Evolutionary conservation across 2,888 invertebrate species (phyloP).

Genomic region (Fragum fragum): DNA sequence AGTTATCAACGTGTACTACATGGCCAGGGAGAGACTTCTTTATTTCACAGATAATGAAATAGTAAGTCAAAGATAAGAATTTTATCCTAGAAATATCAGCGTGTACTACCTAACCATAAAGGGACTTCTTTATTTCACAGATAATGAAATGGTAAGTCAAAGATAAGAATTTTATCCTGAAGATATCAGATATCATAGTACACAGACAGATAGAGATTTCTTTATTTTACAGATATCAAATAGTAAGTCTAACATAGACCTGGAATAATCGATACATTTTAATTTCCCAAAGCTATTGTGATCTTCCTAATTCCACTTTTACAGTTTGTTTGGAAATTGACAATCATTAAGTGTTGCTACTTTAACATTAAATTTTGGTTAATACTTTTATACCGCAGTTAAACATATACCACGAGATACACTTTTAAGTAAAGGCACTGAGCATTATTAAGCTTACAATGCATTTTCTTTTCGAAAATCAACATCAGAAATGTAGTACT

Average conservation of each 20-base stretch:
- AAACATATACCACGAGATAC: too few species aligned
- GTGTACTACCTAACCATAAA: slow-evolving; percentile 13
- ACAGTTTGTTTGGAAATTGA: too few species aligned
- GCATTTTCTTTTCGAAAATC: too few species aligned
- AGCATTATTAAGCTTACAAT: too few species aligned
- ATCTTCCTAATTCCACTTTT: too few species aligned
- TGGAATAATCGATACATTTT: too few species aligned
- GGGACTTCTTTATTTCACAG: slow-evolving; percentile 3
- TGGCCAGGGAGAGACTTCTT: background rate
- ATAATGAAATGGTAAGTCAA: slow-evolving; percentile 19
- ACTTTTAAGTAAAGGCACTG: too few species aligned
- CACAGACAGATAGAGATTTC: background rate
- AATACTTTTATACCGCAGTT: too few species aligned
- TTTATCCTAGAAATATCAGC: slow-evolving; percentile 18
- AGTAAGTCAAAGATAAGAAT: slow-evolving; percentile 3
- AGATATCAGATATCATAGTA: slow-evolving; percentile 12
- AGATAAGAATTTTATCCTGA: slow-evolving; percentile 2
- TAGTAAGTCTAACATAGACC: slow-evolving; percentile 5
- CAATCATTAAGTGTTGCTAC: too few species aligned
- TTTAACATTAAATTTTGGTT: too few species aligned
- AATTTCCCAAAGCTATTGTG: too few species aligned
- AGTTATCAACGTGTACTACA: slow-evolving; percentile 25
- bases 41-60: slow-evolving; percentile 24
- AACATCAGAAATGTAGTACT: too few species aligned
- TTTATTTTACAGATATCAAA: slow-evolving; percentile 19